Conservation (phyloP, 2,888 invertebrate genomes). For the Physocephala rufipes region DNA sequence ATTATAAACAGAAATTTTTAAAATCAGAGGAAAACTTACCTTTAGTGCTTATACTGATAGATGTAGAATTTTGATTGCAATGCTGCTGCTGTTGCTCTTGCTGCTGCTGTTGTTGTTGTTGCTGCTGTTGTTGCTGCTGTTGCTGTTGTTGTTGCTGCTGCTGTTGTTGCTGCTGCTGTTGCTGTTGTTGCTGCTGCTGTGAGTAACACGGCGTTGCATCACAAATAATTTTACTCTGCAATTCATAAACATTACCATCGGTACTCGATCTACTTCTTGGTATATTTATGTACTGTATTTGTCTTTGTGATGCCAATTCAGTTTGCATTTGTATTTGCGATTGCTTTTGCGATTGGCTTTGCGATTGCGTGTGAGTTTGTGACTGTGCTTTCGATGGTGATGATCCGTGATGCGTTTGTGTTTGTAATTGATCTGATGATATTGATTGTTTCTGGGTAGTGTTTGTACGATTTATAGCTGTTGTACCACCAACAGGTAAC, state of each 20-base stretch:
- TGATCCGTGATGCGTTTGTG: constrained; percentile 41
- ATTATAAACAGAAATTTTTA: neutral
- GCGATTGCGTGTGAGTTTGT: constrained; percentile 48
- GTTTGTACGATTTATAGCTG: constrained; percentile 57
- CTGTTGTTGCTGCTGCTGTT: constrained; percentile 48
- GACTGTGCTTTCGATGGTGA: constrained; percentile 48
- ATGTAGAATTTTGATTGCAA: constrained; percentile 36
- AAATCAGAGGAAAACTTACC: constrained; percentile 47
- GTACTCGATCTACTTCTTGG: constrained; percentile 49
- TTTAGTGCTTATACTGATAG: constrained; percentile 42
- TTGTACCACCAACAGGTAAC: constrained; percentile 59
- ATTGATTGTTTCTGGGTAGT: constrained; percentile 26
- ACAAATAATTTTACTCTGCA: constrained; percentile 61
- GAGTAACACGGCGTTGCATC: constrained; percentile 50
- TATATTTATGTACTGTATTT: constrained; percentile 47
- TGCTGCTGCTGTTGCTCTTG: constrained; percentile 48
- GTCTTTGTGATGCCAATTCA: constrained; percentile 48
- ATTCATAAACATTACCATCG: constrained; percentile 59
- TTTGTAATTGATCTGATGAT: constrained; percentile 44
- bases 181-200: constrained; percentile 52
- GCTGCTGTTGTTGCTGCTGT: constrained; percentile 49
- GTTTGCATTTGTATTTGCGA: constrained; percentile 47
- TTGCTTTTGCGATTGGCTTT: constrained; percentile 45
- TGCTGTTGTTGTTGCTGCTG: constrained; percentile 50
- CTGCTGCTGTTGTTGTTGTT: constrained; percentile 53